Percentiles rank a stretch among this genome's conserved stretches.
Conservation (phyloP, 2,797 vertebrate species). For the Halcyon chelicuti region DNA sequence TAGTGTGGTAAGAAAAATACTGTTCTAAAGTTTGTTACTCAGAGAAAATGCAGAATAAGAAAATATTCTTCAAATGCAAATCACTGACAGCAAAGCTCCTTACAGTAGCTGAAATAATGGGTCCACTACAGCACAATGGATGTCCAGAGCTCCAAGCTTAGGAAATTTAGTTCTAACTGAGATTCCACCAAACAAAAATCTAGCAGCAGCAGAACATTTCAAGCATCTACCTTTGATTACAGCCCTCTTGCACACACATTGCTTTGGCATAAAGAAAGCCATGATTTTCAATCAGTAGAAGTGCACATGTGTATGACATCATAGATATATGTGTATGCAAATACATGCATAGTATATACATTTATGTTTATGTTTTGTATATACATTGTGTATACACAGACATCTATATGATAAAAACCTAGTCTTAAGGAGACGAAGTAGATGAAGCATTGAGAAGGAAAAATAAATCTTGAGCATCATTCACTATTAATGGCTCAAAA, state of each 20-base stretch:
- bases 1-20: neutral
- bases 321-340: neutral
- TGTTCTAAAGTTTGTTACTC: neutral
- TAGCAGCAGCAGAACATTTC: neutral
- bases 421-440: neutral
- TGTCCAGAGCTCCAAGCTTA: neutral
- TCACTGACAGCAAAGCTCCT: neutral
- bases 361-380: neutral
- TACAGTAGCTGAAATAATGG: neutral
- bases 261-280: neutral
- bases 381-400: neutral
- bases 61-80: neutral
- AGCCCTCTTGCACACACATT: neutral
- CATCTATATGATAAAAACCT: neutral
- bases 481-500: constrained; percentile 27
- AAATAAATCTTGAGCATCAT: neutral
- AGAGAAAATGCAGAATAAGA: neutral
- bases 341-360: neutral
- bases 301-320: neutral
- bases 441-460: neutral
- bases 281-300: neutral
- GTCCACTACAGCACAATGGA: neutral
- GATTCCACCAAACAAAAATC: neutral
- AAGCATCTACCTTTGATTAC: neutral
- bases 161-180: neutral